Percentiles rank a stretch among this genome's conserved stretches.
phyloP scores from a whole-genome alignment of 1,140 invertebrate species.

The Aleiodes sp. region DNA sequence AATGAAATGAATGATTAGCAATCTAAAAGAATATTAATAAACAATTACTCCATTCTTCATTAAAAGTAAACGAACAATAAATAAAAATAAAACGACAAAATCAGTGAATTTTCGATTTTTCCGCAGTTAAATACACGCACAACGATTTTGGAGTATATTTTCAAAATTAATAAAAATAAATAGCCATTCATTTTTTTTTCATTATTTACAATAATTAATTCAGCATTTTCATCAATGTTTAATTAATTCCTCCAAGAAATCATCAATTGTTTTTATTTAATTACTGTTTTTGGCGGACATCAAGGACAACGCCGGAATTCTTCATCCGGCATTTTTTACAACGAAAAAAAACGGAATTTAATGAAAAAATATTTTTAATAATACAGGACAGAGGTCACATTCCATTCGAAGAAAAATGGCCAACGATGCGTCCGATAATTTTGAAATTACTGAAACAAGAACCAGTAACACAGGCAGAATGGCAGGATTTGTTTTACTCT shows the following conservation, averaged over 20 bases:
- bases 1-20: background rate
- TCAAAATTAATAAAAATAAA: too few species aligned
- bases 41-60: background rate
- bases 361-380: conserved; percentile 16
- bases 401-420: conserved; percentile 96
- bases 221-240: too few species aligned
- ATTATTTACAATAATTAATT: too few species aligned
- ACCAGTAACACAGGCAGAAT: conserved; percentile 91
- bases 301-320: too few species aligned
- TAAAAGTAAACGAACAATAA: background rate
- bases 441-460: conserved; percentile 93
- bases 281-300: too few species aligned
- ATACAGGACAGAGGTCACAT: conserved; percentile 66
- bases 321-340: background rate
- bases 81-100: too few species aligned
- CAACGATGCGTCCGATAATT: conserved; percentile 91
- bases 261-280: too few species aligned
- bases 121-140: too few species aligned
- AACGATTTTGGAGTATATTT: background rate
- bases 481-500: conserved; percentile 97
- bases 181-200: too few species aligned
- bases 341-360: background rate
- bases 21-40: background rate
- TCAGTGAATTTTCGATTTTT: too few species aligned
- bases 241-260: too few species aligned